These are phyloP conservation scores for Vulpes ferrilata DNA, from an alignment of 2,113 vertebrate genomes.

Conservation along the genomic window DNA sequence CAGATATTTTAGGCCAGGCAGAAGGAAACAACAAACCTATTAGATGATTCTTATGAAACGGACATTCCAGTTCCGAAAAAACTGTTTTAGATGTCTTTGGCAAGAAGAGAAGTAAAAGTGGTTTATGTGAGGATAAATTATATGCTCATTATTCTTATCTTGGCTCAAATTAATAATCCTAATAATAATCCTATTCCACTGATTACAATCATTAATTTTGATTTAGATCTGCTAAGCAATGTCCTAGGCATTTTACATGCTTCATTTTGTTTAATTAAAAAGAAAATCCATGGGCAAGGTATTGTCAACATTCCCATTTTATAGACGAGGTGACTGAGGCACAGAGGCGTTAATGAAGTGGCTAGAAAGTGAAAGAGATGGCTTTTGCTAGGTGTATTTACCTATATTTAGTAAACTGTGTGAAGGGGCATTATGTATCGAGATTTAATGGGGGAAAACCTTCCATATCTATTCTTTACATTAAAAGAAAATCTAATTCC, in stretches of 20 bases:
- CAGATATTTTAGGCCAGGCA: neutral
- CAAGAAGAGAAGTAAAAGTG: slow-evolving; percentile 26
- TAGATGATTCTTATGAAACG: neutral
- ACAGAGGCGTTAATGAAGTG: neutral
- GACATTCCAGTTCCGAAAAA: neutral
- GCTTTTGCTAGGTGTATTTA: neutral
- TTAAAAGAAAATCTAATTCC: slow-evolving; percentile 29
- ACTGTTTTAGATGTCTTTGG: slow-evolving; percentile 43
- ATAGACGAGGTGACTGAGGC: neutral
- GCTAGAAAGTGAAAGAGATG: slow-evolving; percentile 8
- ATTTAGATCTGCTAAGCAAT: slow-evolving; percentile 36
- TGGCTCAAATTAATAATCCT: slow-evolving; percentile 50
- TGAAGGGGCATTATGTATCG: neutral
- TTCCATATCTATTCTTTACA: neutral
- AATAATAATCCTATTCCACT: neutral
- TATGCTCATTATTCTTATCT: slow-evolving; percentile 11
- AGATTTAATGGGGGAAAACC: neutral
- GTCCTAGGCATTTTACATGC: neutral
- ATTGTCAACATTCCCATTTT: slow-evolving; percentile 21
- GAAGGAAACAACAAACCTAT: slow-evolving; percentile 17
- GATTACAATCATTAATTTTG: slow-evolving; percentile 31
- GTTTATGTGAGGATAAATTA: slow-evolving; percentile 14
- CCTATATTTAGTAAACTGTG: neutral
- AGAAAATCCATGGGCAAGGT: slow-evolving; percentile 6
- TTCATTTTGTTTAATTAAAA: slow-evolving; percentile 38